These are phyloP conservation scores for Dryobota labecula DNA, from an alignment of 2,888 invertebrate species.

Conservation along the genomic window DNA sequence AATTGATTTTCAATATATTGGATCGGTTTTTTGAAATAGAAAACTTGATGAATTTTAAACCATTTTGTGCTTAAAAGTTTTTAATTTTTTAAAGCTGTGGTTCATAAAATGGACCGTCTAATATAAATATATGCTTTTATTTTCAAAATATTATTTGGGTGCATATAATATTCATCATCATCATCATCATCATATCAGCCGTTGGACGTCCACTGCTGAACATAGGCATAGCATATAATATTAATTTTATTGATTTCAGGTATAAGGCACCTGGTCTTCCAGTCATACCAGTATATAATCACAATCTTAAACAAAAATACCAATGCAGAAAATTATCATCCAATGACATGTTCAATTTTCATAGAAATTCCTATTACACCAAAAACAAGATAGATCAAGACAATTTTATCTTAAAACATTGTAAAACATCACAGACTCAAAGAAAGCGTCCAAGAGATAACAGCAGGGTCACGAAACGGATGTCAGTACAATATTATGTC, in stretches of 20 bases:
- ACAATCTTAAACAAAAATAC: not conserved
- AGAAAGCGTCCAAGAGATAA: not conserved
- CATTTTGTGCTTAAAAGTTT: not conserved
- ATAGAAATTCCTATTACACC: conserved; percentile 2
- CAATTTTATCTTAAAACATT: not conserved
- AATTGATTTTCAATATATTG: not conserved
- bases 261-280: not conserved
- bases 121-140: conserved; percentile 4
- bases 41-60: conserved; percentile 3
- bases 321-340: conserved; percentile 5
- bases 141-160: conserved; percentile 11
- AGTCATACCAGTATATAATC: not conserved
- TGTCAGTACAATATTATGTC: conserved; percentile 7
- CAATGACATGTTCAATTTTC: not conserved
- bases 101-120: conserved; percentile 9
- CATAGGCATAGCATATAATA: not conserved
- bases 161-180: not conserved
- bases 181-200: no score
- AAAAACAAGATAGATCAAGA: no score
- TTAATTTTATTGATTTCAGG: conserved; percentile 5
- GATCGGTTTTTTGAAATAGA: not conserved
- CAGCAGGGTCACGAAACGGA: conserved; percentile 7
- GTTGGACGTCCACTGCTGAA: no score
- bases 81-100: conserved; percentile 14
- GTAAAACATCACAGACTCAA: not conserved